Percentiles rank a stretch among this genome's conserved stretches.
phyloP scores from a whole-genome alignment of 1,140 invertebrate species.

The Drosophila orena region DNA sequence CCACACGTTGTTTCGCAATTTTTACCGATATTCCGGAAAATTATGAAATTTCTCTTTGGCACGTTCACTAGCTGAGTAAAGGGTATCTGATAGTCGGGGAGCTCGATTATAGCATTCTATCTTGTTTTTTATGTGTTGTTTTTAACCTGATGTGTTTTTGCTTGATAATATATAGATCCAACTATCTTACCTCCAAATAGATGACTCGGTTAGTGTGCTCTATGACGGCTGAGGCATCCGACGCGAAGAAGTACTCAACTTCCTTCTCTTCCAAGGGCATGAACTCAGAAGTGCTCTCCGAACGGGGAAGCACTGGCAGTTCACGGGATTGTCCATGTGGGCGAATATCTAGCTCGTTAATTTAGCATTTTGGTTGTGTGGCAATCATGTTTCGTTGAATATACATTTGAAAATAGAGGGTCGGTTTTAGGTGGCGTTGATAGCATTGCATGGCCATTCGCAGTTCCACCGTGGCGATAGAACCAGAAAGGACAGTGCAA shows the following conservation, averaged over 20 bases:
- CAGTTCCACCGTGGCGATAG: conserved; percentile 35
- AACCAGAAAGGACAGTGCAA: conserved; percentile 20
- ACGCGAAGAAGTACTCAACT: conserved; percentile 99
- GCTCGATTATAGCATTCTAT: too few relatives aligned
- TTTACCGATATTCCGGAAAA: too few relatives aligned
- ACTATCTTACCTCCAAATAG: conserved; percentile 90
- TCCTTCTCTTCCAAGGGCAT: conserved; percentile 95
- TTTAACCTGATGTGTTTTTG: too few relatives aligned
- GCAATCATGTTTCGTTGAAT: conserved; percentile 23
- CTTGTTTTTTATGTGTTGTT: too few relatives aligned
- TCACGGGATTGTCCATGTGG: conserved; percentile 88
- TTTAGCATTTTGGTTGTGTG: conserved; percentile 51
- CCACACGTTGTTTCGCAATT: too few relatives aligned
- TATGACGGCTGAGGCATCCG: conserved; percentile 99
- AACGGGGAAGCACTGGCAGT: conserved; percentile 88
- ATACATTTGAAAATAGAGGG: conserved; percentile 34
- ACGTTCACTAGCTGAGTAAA: too few relatives aligned
- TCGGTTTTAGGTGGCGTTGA: conserved; percentile 18
- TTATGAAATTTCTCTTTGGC: too few relatives aligned
- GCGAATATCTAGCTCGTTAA: conserved; percentile 91
- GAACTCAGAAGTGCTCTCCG: conserved; percentile 95
- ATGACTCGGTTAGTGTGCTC: conserved; percentile 99
- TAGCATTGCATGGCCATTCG: conserved; percentile 6
- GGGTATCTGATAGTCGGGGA: too few relatives aligned
- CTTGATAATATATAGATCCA: background rate